Evolutionary conservation across 1,140 invertebrate genomes (phyloP).

Genomic region (Drosophila tropicalis): DNA sequence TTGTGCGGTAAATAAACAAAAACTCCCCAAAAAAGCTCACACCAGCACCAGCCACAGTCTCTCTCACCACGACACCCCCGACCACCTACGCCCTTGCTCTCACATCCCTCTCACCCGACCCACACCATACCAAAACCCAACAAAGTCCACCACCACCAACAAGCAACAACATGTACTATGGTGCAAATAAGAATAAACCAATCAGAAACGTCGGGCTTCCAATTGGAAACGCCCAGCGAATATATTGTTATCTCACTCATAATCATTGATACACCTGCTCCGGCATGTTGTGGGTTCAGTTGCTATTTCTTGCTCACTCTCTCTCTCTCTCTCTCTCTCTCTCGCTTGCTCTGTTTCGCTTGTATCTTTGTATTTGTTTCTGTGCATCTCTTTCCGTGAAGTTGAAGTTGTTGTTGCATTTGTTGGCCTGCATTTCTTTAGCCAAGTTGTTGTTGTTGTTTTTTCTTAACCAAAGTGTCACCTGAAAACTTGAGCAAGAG

Average conservation of each 20-base stretch:
- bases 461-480: slow-evolving; percentile 45
- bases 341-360: slow-evolving; percentile 48
- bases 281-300: neutral
- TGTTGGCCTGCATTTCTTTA: slow-evolving; percentile 21
- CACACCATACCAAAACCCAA: neutral
- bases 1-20: slow-evolving; percentile 67
- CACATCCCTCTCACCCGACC: slow-evolving; percentile 2
- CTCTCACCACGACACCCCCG: neutral
- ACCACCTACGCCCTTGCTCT: neutral
- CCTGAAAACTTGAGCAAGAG: slow-evolving; percentile 26
- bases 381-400: slow-evolving; percentile 17
- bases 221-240: slow-evolving; percentile 74
- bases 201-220: slow-evolving; percentile 58
- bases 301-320: slow-evolving; percentile 37
- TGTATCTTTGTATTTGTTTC: slow-evolving; percentile 9
- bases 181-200: slow-evolving; percentile 45
- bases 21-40: slow-evolving; percentile 38
- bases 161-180: slow-evolving; percentile 53
- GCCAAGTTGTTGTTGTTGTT: slow-evolving; percentile 13
- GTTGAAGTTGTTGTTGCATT: slow-evolving; percentile 26
- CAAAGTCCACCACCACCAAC: neutral
- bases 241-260: slow-evolving; percentile 5
- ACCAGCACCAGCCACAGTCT: slow-evolving; percentile 4
- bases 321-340: slow-evolving; percentile 43
- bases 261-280: slow-evolving; percentile 3